Evolutionary conservation across 2,113 vertebrate genomes (phyloP).

Genomic region (Notarius lentiginosus): DNA sequence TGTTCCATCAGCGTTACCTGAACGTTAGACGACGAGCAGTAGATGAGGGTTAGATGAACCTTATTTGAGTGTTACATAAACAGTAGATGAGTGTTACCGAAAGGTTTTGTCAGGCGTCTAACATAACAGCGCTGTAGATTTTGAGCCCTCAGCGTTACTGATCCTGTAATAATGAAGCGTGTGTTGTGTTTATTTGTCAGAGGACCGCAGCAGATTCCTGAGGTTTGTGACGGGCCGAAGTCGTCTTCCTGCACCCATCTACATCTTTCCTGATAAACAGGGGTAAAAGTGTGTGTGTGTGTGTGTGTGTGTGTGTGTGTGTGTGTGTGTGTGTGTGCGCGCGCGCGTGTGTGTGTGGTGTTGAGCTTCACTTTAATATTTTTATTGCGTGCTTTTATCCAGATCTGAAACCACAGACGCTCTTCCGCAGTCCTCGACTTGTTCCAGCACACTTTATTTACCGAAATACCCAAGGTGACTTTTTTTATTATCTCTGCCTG

Average conservation of each 20-base stretch:
- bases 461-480: constrained; percentile 91
- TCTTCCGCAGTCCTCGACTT: constrained; percentile 93
- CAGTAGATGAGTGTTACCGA: not conserved
- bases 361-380: not conserved
- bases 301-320: not conserved
- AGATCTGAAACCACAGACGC: constrained; percentile 95
- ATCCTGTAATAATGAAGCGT: not conserved
- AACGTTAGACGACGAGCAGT: not conserved
- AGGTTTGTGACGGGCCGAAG: constrained; percentile 96
- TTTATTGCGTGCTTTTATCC: constrained; percentile 49
- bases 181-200: constrained; percentile 64
- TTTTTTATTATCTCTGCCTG: not conserved
- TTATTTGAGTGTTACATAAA: not conserved
- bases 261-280: constrained; percentile 92
- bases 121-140: not conserved
- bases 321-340: not conserved
- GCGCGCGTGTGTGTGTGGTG: not conserved
- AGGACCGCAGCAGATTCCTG: constrained; percentile 97
- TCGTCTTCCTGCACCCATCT: constrained; percentile 94
- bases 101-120: not conserved
- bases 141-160: not conserved
- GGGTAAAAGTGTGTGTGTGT: constrained; percentile 72
- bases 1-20: not conserved
- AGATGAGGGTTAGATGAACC: not conserved
- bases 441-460: constrained; percentile 93